Base-by-base conservation (phyloP, 2,888 invertebrate genomes). In the Drosophila prolongata region DNA sequence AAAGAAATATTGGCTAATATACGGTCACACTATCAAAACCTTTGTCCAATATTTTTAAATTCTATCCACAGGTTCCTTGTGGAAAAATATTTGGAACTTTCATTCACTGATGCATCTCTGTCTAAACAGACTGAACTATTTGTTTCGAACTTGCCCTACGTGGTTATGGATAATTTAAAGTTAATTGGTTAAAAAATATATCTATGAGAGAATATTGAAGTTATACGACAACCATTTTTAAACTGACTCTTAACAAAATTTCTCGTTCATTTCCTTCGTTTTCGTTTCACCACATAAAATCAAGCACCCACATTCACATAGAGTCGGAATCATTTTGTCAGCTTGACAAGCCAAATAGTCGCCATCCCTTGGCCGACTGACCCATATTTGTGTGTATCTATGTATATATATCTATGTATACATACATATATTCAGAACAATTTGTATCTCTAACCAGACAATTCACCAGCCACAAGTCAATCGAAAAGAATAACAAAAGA, bases 401-500 rank as follows among this genome's bases (percentile, higher is more conserved):
- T 67, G 35, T 44, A 37, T 19, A 19, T 58, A 14, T 35, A 47
- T 35, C 13, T 42, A 30, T 67, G 35, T 44, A 37, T 19, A 19
- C 59, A 14, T 61, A 27, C 13, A 37, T 19, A 19, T 58, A 14
- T 46, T 27, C 13, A 14, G n/a, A 40, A 40, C 42, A 34, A 50
- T 57, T 35, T 54, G 43, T 68, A 68, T 40, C 13, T 60, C 24
- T 24, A 59, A 35, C 66, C 40, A 35, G 24, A 40, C 55, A 46
- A 44, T 46, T 30, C 47, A 38, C 13, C 47, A 68, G 49, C 67
- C 56, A 38, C 69, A 65, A 69, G 52, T 68, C 65, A 65, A 69
- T 53, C 43, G 54, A 69, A 43, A 68, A 44, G 44, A 68, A 66
- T 50, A 64, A 66, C 67, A 49, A 65, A 38, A 44, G 16, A 38